Base-by-base conservation (phyloP, 2,113 vertebrate genomes). In the Thamnaconus septentrionalis region DNA sequence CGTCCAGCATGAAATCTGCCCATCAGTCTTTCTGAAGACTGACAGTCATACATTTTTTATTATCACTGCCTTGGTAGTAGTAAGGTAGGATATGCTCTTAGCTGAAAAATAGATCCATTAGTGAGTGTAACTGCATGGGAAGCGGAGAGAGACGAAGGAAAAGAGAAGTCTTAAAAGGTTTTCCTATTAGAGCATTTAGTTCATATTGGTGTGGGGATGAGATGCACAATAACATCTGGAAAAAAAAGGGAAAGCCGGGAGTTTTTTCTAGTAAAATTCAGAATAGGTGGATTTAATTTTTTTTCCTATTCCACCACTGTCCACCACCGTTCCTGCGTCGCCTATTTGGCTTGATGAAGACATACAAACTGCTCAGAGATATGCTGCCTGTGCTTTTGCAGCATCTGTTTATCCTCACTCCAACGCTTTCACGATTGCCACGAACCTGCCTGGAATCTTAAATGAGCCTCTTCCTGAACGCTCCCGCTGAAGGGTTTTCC, bases 41-140 rank as follows among this genome's bases (percentile, higher is more conserved):
- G 74, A 82, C 63, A 64, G 62, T 58, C 64, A 83, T 86, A 63
- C 72, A 87, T 85, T 73, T 71, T 83, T 85, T 75, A 86, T 80
- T 73, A 79, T 81, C 80, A 58, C 66, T 41, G 10, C 82, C 73
- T 59, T 68, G 58, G 75, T 69, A 72, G 75, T 69, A 72, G 77
- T 87, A 78, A 65, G 69, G 66, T 71, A 73, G 59, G 69, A 63
- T 68, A 81, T 71, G 72, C 81, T 79, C 66, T 82, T 79, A 78
- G 83, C 76, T 75, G 75, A 69, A 82, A 83, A 82, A 83, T 75
- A 83, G 74, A 83, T 73, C 85, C 83, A 87, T 89, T 88, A 87
- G 79, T 31, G 18, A 42, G 62, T 61, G 53, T 61, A 76, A 80
- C 82, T 77, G 75, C 68, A 68, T 69, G 71, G 39, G 63, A 80